Percentiles rank a stretch among this genome's conserved stretches.
These are phyloP conservation scores for Calidris pugnax DNA, from an alignment of 2,113 vertebrate species.

Conservation along the genomic window DNA sequence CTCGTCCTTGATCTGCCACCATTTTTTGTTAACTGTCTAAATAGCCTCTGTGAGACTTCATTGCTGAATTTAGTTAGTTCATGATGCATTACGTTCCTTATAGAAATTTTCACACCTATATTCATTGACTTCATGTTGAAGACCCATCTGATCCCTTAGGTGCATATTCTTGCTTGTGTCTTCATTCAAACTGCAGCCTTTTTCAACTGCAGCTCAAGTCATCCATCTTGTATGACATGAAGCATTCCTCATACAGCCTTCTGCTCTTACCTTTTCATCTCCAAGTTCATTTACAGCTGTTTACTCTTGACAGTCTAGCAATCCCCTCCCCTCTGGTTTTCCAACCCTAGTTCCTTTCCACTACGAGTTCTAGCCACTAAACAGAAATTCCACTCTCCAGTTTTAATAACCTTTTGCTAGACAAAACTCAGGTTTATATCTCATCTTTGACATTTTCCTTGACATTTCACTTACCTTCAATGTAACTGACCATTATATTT, in stretches of 20 bases:
- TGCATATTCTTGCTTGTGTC: conserved; percentile 9
- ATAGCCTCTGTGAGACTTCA: background rate
- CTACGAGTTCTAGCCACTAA: background rate
- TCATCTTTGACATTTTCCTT: conserved; percentile 25
- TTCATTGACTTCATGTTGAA: conserved; percentile 28
- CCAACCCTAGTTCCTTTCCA: background rate
- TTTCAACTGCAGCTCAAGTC: background rate
- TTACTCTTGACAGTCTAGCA: background rate
- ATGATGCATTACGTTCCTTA: conserved; percentile 12
- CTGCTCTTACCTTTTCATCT: conserved; percentile 18
- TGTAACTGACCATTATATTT: conserved; percentile 22
- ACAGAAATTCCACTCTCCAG: background rate
- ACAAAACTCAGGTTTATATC: background rate
- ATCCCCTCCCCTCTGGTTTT: background rate
- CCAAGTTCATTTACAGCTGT: conserved; percentile 13
- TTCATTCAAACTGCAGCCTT: conserved; percentile 20
- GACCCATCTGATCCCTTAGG: background rate
- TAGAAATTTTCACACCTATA: background rate
- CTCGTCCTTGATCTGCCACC: background rate
- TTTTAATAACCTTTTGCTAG: background rate
- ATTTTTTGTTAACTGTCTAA: conserved; percentile 17
- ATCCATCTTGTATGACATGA: background rate
- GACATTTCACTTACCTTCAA: conserved; percentile 23
- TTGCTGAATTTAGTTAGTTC: conserved; percentile 7
- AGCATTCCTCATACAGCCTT: background rate